These are phyloP conservation scores for Synergus laeviventris DNA, from an alignment of 2,888 invertebrate genomes.

Conservation along the genomic window DNA sequence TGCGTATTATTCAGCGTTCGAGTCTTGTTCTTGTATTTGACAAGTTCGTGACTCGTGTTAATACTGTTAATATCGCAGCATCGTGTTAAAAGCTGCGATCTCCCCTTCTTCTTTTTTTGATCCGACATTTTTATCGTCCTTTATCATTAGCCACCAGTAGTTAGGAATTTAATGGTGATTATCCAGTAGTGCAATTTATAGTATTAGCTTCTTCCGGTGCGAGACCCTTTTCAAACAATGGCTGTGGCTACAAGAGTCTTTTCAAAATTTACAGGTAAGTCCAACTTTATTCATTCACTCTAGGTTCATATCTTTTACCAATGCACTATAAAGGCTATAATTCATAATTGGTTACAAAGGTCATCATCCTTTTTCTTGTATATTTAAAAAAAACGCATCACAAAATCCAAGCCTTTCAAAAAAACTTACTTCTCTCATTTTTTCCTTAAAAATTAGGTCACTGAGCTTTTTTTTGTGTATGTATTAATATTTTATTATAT, in stretches of 20 bases:
- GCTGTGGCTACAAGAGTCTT: conserved; percentile 73
- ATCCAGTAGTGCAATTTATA: conserved; percentile 49
- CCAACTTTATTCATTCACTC: conserved; percentile 11
- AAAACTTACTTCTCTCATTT: neutral
- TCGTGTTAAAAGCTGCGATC: conserved; percentile 50
- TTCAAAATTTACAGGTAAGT: conserved; percentile 72
- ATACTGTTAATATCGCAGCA: conserved; percentile 36
- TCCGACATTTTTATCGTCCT: conserved; percentile 48
- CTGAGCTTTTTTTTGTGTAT: conserved; percentile 45
- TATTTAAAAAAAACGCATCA: neutral
- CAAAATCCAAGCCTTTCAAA: neutral
- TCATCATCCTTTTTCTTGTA: conserved; percentile 7
- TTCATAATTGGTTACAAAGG: conserved; percentile 30
- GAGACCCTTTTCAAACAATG: conserved; percentile 65
- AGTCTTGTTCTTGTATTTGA: conserved; percentile 15
- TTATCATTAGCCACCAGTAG: conserved; percentile 60
- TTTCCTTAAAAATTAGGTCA: conserved; percentile 44
- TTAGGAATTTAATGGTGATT: conserved; percentile 61
- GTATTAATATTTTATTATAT: conserved; percentile 62
- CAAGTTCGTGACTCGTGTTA: too few species aligned
- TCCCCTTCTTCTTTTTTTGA: conserved; percentile 58
- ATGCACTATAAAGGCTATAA: neutral
- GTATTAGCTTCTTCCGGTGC: conserved; percentile 50
- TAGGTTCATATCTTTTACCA: conserved; percentile 1
- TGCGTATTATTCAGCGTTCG: neutral